Conservation (phyloP, 2,113 vertebrate species). For the Brachypteracias leptosomus region DNA sequence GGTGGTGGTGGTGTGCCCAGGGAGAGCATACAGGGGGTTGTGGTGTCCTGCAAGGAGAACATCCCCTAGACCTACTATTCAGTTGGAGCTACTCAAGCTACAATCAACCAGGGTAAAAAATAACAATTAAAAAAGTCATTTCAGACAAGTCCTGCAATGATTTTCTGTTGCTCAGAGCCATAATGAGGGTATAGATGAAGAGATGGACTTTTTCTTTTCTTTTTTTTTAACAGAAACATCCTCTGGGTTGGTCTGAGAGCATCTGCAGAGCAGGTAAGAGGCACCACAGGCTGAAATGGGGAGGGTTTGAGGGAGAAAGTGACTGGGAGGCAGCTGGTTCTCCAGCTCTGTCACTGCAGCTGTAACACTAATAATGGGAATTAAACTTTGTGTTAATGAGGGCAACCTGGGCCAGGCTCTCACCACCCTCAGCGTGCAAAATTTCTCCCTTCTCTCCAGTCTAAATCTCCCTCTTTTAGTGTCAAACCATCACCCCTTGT, state of each 20-base stretch:
- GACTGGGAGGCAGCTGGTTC: background rate
- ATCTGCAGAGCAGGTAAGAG: background rate
- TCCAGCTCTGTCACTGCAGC: background rate
- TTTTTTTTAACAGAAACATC: background rate
- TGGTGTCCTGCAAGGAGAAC: background rate
- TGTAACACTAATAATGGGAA: background rate
- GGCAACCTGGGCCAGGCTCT: accelerated
- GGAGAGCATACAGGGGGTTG: accelerated
- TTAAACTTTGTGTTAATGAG: background rate
- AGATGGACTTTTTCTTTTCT: background rate
- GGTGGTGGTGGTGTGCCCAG: background rate
- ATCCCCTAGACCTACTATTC: accelerated
- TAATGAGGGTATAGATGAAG: background rate
- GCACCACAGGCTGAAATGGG: background rate
- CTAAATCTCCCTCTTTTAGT: no score
- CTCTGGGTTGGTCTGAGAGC: background rate
- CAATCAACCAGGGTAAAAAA: accelerated
- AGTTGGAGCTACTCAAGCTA: accelerated
- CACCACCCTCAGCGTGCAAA: background rate
- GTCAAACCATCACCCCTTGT: background rate
- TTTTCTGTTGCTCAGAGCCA: background rate
- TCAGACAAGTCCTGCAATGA: background rate
- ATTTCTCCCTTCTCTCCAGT: no score
- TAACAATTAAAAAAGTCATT: background rate
- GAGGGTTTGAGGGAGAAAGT: background rate